phyloP scores from a whole-genome alignment of 2,113 vertebrate genomes.

The Eretmochelys imbricata region DNA sequence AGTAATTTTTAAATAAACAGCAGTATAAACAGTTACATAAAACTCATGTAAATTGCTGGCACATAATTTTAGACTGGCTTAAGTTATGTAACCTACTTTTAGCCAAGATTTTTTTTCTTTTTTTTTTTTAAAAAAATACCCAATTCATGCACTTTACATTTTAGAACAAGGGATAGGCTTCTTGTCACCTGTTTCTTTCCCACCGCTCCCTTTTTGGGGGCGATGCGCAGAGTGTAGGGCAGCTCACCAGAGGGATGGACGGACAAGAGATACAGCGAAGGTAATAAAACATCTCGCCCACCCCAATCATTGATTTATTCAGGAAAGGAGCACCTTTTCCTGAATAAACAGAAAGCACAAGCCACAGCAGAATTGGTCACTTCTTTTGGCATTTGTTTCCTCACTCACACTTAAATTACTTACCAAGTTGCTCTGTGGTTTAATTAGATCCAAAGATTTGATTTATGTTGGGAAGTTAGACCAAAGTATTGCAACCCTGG shows the following conservation, averaged over 20 bases:
- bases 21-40: conserved; percentile 80
- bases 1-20: conserved; percentile 80
- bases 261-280: background rate
- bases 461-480: background rate
- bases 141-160: background rate
- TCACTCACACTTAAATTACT: background rate
- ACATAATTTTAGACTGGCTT: conserved; percentile 74
- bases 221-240: background rate
- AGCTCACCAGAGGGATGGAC: background rate
- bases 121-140: conserved; percentile 7
- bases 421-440: conserved; percentile 3
- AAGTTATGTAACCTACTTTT: conserved; percentile 74
- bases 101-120: conserved; percentile 40
- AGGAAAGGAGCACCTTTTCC: background rate
- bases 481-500: background rate
- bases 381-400: conserved; percentile 38
- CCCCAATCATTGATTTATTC: background rate
- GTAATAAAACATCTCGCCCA: background rate
- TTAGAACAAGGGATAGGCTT: conserved; percentile 38
- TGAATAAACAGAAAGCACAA: background rate
- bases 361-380: conserved; percentile 19
- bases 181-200: conserved; percentile 66
- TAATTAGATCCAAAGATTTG: background rate
- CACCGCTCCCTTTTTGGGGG: background rate
- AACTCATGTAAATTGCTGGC: conserved; percentile 78